A percentile compares a stretch with the other conserved stretches of the same genome.
phyloP scores from a whole-genome alignment of 2,113 vertebrate genomes.

The Ammodytes dubius region DNA sequence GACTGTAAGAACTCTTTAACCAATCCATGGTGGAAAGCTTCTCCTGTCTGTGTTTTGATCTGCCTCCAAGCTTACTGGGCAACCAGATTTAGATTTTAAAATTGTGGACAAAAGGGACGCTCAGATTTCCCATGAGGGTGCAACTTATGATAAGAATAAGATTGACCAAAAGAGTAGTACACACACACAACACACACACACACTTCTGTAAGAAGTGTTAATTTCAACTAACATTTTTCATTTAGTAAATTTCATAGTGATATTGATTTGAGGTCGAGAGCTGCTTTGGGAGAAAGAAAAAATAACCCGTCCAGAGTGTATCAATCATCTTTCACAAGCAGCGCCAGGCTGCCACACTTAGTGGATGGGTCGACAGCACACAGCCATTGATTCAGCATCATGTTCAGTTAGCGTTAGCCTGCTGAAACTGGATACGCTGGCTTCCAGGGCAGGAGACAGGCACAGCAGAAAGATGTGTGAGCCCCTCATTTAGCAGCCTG shows the following conservation, averaged over 20 bases:
- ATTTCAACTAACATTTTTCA: background rate
- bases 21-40: background rate
- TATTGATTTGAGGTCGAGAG: constrained; percentile 33
- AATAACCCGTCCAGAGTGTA: constrained; percentile 15
- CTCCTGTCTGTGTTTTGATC: background rate
- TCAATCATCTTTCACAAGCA: constrained; percentile 40
- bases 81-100: background rate
- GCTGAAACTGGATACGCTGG: constrained; percentile 57
- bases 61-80: background rate
- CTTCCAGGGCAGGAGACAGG: constrained; percentile 38
- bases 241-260: background rate
- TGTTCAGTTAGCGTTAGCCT: constrained; percentile 40
- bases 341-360: constrained; percentile 18
- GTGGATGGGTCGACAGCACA: constrained; percentile 11
- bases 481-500: constrained; percentile 37
- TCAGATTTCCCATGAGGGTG: background rate
- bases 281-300: constrained; percentile 14
- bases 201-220: no score
- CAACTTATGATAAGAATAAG: background rate
- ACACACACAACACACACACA: background rate
- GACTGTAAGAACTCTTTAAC: constrained; percentile 2
- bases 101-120: background rate
- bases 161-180: background rate
- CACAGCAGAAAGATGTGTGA: constrained; percentile 22
- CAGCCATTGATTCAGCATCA: constrained; percentile 62